Base-by-base conservation (phyloP, 2,113 vertebrate genomes). In the Phycodurus eques region DNA sequence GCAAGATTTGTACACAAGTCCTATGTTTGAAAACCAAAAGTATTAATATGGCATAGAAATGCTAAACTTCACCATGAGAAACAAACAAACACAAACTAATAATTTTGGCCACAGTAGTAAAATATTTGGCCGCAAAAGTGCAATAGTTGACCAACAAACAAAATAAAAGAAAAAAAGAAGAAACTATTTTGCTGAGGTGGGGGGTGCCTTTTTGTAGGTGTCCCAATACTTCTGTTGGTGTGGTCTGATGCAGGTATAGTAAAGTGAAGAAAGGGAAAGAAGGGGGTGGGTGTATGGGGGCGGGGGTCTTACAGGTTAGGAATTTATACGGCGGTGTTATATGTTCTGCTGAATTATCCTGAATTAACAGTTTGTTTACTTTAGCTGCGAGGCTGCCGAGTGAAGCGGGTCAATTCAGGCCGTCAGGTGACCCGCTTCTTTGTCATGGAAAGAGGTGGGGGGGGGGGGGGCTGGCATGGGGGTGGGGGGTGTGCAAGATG, bases 331-430 rank as follows among this genome's bases (percentile, higher is more conserved):
- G 83, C 72, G 65, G 76, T 12, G 81, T 82, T 81, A 74, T 85
- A 83, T 75, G 88, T 90, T 90, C 86, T 84, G 85, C 80, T 83
- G 82, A 87, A 90, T 90, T 86, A 89, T 86, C 87, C 74, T 89
- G 85, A 90, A 88, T 90, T 88, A 89, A 90, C 83, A 81, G 75
- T 82, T 80, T 87, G 88, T 90, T 90, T 88, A 87, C 85, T 90
- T 85, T 90, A 84, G 86, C 82, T 83, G 63, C 80, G 85, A 85
- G 87, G 86, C 85, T 82, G 80, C 83, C 76, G 85, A 88, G 80
- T 79, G 82, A 86, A 78, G 82, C 62, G 66, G 80, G 75, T 78
- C 79, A 79, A 72, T 81, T 67, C n/a, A 77, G 79, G 75, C 71
- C 80, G 70, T 88, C 86, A 90, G 85, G 85, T 90, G 87, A 89